A percentile compares a stretch with the other conserved stretches of the same genome.
phyloP scores from a whole-genome alignment of 2,113 vertebrate genomes.

The Anoura caudifer region DNA sequence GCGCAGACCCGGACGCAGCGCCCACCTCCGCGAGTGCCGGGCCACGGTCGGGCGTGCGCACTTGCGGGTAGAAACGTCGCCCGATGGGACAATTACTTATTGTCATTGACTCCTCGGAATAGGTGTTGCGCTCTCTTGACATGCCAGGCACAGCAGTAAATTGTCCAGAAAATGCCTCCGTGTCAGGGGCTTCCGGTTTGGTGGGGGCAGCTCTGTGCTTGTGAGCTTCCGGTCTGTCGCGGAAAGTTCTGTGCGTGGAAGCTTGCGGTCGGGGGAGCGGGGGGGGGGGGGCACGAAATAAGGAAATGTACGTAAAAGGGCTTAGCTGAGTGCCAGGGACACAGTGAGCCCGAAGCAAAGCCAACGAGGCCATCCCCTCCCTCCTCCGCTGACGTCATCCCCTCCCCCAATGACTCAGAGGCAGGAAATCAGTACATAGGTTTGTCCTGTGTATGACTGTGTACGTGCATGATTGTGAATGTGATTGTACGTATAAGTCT shows the following conservation, averaged over 20 bases:
- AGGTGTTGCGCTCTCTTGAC: accelerated
- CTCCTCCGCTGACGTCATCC: accelerated
- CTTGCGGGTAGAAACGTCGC: background rate
- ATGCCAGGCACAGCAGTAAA: accelerated
- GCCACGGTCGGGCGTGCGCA: accelerated
- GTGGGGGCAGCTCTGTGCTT: background rate
- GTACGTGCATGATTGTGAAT: no score
- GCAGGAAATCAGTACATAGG: background rate
- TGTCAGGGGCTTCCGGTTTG: background rate
- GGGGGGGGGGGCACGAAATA: background rate
- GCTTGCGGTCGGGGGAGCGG: background rate
- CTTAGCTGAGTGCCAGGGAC: background rate
- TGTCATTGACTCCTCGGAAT: background rate
- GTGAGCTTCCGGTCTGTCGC: background rate
- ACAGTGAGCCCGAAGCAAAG: background rate
- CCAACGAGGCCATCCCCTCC: accelerated
- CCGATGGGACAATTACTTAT: background rate
- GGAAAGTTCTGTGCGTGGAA: background rate
- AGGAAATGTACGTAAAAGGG: background rate
- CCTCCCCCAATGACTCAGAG: background rate
- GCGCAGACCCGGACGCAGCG: accelerated
- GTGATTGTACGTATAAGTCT: background rate
- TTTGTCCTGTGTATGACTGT: background rate
- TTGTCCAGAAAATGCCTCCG: background rate
- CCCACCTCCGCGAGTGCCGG: background rate